These are phyloP conservation scores for Girardia tigrina DNA, from an alignment of 2,888 invertebrate genomes.

Conservation along the genomic window DNA sequence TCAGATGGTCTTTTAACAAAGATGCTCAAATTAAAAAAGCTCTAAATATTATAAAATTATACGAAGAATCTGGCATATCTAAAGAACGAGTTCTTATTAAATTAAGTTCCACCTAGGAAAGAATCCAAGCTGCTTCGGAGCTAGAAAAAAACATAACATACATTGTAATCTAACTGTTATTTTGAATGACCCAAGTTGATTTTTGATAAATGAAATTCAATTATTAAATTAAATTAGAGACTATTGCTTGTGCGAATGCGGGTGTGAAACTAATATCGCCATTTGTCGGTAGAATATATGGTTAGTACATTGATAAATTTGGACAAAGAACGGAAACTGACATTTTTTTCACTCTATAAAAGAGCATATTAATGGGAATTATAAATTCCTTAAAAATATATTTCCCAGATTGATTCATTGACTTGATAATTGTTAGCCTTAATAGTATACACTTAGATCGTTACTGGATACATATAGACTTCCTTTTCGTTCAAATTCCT, in stretches of 20 bases:
- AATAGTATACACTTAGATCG: too few species aligned
- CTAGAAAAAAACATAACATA: conserved; percentile 74
- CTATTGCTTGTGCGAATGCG: conserved; percentile 92
- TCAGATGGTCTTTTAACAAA: conserved; percentile 79
- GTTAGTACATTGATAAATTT: conserved; percentile 84
- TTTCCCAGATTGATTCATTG: too few species aligned
- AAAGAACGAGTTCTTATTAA: conserved; percentile 91
- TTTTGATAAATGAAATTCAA: not conserved
- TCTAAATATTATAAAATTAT: conserved; percentile 69
- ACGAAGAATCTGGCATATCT: conserved; percentile 71
- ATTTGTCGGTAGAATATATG: conserved; percentile 92
- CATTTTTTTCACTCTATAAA: too few species aligned
- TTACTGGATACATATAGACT: too few species aligned
- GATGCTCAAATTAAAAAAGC: conserved; percentile 79
- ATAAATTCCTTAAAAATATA: too few species aligned
- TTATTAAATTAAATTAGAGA: conserved; percentile 49
- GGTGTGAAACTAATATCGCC: conserved; percentile 93
- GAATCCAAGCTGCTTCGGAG: conserved; percentile 86
- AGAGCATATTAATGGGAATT: too few species aligned
- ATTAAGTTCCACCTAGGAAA: conserved; percentile 96
- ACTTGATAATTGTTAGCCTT: too few species aligned
- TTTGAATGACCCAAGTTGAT: conserved; percentile 7
- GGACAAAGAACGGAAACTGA: too few species aligned
- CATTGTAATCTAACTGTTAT: conserved; percentile 81
- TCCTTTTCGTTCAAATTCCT: too few species aligned